Evolutionary conservation across 2,888 invertebrate species (phyloP), one percentile per base, ranked within the genome.

Genomic region (Nomada flava): DNA sequence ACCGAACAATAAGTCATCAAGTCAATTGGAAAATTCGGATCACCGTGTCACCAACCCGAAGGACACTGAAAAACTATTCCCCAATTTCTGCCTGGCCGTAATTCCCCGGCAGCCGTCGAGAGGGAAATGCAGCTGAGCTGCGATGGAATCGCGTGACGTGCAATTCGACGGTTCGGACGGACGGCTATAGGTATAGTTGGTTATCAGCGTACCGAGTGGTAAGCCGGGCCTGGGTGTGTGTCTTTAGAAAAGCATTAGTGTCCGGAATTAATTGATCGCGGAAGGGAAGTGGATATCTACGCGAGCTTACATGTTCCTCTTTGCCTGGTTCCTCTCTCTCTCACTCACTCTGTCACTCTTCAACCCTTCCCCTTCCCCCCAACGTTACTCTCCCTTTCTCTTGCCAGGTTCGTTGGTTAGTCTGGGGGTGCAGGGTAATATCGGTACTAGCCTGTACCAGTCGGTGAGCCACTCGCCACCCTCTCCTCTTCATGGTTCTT

Each of bases 361-460:
- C 59, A 55, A 55, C 78, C 73, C 67, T 70, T 77, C 70, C 63
- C 84, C 10, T 10, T 82, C 87, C 83, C 78, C 67, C n/a, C 20
- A 10, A 18, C 15, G 15, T 20, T 55, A 62, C 85, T 77, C 76
- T 73, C 82, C 69, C 79, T 80, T 79, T 71, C 88, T 84, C 88
- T 87, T 72, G 76, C 86, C 84, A 83, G 79, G 79, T 70, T 75
- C 72, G 76, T 74, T 84, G 77, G 82, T 70, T 75, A 70, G 75
- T 55, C 59, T 83, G 88, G 88, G 88, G 88, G 90, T 89, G 88
- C 89, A 88, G 89, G 91, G 91, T 92, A 92, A 93, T 93, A 93
- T 92, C 90, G 91, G 93, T 93, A 91, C 93, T 93, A 92, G 91
- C 89, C 90, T 89, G 93, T 93, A 90, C 92, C 92, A 93, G 92